Percentiles rank a stretch among this genome's conserved stretches.
These are phyloP conservation scores for Ectropis grisescens DNA, from an alignment of 1,140 invertebrate genomes.

Conservation along the genomic window DNA sequence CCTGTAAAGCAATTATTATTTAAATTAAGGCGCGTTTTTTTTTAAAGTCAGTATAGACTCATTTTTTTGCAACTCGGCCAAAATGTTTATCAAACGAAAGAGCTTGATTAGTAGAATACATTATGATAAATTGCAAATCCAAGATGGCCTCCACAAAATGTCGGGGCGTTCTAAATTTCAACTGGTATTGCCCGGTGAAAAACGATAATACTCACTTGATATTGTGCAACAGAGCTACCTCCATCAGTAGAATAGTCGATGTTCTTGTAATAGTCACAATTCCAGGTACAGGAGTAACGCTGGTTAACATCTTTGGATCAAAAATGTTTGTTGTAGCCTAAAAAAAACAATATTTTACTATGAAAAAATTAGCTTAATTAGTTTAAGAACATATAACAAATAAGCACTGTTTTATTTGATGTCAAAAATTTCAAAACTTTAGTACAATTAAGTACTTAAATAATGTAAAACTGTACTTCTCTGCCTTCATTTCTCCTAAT, in stretches of 20 bases:
- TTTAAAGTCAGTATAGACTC: background rate
- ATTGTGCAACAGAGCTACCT: constrained; percentile 33
- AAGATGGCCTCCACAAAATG: background rate
- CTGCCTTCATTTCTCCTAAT: too few relatives aligned
- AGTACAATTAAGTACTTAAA: background rate
- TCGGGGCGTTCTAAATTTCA: background rate
- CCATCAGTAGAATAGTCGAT: constrained; percentile 19
- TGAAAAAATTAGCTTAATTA: too few relatives aligned
- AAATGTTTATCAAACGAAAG: background rate
- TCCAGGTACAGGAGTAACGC: constrained; percentile 7
- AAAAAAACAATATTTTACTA: background rate
- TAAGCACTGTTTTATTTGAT: background rate
- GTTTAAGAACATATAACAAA: too few relatives aligned
- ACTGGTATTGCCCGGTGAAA: background rate
- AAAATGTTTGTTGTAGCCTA: constrained; percentile 2
- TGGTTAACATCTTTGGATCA: constrained; percentile 15
- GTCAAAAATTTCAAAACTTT: background rate
- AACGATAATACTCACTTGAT: constrained; percentile 24
- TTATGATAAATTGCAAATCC: background rate
- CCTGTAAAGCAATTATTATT: too few relatives aligned
- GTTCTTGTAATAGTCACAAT: constrained; percentile 20
- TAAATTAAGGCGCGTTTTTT: background rate
- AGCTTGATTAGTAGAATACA: too few relatives aligned
- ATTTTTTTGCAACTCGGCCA: background rate
- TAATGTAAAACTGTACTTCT: too few relatives aligned